A percentile compares a stretch with the other conserved stretches of the same genome.
Evolutionary conservation across 2,888 invertebrate species (phyloP).

Genomic region (Calameuta idolon): DNA sequence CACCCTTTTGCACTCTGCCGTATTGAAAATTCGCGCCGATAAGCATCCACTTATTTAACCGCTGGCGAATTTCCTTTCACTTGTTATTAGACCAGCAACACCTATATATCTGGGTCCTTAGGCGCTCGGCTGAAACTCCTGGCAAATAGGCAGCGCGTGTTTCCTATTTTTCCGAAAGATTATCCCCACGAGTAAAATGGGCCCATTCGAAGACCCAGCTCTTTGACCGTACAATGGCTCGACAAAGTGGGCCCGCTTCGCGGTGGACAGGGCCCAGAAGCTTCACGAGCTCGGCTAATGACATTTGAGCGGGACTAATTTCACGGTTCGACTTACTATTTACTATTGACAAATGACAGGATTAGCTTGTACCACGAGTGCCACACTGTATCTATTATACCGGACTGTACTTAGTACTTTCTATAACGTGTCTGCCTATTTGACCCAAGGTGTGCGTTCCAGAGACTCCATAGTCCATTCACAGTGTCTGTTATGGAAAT

Average conservation of each 20-base stretch:
- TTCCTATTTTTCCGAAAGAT: conserved; percentile 51
- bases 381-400: conserved; percentile 14
- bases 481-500: too few relatives aligned
- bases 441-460: too few relatives aligned
- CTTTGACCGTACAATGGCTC: conserved; percentile 27
- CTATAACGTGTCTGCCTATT: too few relatives aligned
- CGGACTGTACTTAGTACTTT: too few relatives aligned
- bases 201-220: conserved; percentile 25
- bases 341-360: conserved; percentile 48
- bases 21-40: conserved; percentile 23
- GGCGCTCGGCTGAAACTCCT: conserved; percentile 35
- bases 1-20: conserved; percentile 21
- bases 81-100: too few relatives aligned
- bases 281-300: conserved; percentile 42
- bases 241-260: conserved; percentile 28
- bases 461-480: too few relatives aligned
- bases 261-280: conserved; percentile 8
- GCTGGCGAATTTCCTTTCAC: conserved; percentile 2
- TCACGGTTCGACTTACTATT: conserved; percentile 47
- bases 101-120: too few relatives aligned
- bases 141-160: conserved; percentile 55
- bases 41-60: conserved; percentile 34
- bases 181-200: conserved; percentile 39
- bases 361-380: conserved; percentile 52
- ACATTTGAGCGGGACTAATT: conserved; percentile 58